Percentiles rank a stretch among this genome's conserved stretches.
Evolutionary conservation across 2,113 vertebrate genomes (phyloP).

Genomic region (Scartelaos histophorus): DNA sequence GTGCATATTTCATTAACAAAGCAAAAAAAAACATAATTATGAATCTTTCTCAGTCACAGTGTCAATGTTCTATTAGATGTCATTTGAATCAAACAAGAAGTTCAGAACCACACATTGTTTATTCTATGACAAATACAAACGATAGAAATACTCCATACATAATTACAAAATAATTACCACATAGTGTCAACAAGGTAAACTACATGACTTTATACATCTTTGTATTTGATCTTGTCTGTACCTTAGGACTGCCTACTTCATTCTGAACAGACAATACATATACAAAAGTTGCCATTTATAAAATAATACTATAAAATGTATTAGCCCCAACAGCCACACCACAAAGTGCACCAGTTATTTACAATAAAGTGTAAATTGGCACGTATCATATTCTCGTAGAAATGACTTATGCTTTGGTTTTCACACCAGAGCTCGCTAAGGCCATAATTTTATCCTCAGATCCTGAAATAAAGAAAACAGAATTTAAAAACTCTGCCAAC

Average conservation of each 20-base stretch:
- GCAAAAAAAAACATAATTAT: too few species aligned
- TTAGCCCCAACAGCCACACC: slow-evolving; percentile 24
- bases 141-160: slow-evolving; percentile 22
- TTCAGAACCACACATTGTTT: slow-evolving; percentile 5
- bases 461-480: slow-evolving; percentile 71
- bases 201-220: slow-evolving; percentile 27
- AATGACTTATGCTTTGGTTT: slow-evolving; percentile 76
- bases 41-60: neutral
- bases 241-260: slow-evolving; percentile 36
- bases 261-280: slow-evolving; percentile 48
- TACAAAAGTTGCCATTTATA: slow-evolving; percentile 46
- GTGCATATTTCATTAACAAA: too few species aligned
- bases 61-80: neutral
- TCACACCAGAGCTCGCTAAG: slow-evolving; percentile 92
- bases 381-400: slow-evolving; percentile 27
- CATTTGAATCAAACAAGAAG: neutral
- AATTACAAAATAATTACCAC: slow-evolving; percentile 21
- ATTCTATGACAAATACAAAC: slow-evolving; percentile 11
- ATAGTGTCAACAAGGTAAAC: neutral
- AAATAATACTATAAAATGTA: slow-evolving; percentile 60
- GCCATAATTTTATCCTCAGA: slow-evolving; percentile 97
- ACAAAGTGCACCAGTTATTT: slow-evolving; percentile 37
- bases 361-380: slow-evolving; percentile 37
- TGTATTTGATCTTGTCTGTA: slow-evolving; percentile 26
- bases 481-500: neutral